Conservation (phyloP, 2,797 vertebrate species). For the Stomatorhinus walkeri region DNA sequence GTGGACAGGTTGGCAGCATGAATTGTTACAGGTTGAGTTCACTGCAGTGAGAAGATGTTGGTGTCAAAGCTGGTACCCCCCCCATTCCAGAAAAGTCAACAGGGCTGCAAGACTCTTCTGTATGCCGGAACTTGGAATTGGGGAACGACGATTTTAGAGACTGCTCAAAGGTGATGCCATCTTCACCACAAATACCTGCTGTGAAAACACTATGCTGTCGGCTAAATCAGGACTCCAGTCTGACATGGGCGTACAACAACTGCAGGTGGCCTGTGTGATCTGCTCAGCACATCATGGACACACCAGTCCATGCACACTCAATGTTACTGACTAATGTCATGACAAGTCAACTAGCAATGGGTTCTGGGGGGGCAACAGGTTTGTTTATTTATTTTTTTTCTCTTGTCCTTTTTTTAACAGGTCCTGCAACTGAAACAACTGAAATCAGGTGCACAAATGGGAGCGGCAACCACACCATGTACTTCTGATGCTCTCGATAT, state of each 20-base stretch:
- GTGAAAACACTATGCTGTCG: not conserved
- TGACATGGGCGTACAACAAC: not conserved
- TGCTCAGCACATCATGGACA: not conserved
- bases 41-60: not conserved
- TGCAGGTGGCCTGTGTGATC: not conserved
- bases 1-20: not conserved
- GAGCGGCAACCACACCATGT: constrained; percentile 8
- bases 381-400: constrained; percentile 2
- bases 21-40: not conserved
- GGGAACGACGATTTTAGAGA: not conserved
- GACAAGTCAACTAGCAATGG: not conserved
- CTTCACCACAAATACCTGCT: not conserved
- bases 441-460: constrained; percentile 17
- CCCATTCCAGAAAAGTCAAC: not conserved
- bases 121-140: not conserved
- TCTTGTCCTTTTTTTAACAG: not conserved
- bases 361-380: not conserved
- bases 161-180: not conserved
- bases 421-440: constrained; percentile 24
- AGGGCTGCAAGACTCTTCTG: not conserved
- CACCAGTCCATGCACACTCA: not conserved
- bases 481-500: constrained; percentile 20
- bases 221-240: not conserved
- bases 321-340: not conserved
- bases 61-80: not conserved